phyloP scores from a whole-genome alignment of 1,140 invertebrate genomes.

The Thaumatotibia leucotreta region DNA sequence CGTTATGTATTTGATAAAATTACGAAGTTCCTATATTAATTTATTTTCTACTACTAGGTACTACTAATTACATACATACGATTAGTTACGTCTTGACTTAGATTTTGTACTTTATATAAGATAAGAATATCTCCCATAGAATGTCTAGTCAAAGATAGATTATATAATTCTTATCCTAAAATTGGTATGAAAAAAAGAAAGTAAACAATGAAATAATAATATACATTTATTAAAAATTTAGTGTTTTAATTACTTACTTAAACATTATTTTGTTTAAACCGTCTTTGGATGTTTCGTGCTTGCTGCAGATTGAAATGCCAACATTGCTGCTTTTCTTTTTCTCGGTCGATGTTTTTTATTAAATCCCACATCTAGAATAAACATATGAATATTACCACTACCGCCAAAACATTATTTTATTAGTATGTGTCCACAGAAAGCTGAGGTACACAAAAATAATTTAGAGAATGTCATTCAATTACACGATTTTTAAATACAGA shows the following conservation, averaged over 20 bases:
- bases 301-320: constrained; percentile 22
- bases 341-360: constrained; percentile 66
- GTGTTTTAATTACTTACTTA: background rate
- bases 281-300: constrained; percentile 38
- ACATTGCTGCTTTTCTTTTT: constrained; percentile 51
- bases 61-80: background rate
- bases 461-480: too few species aligned
- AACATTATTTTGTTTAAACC: constrained; percentile 1
- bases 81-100: background rate
- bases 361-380: constrained; percentile 59
- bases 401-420: too few species aligned
- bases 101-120: constrained; percentile 6
- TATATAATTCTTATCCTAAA: constrained; percentile 2
- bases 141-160: constrained; percentile 10
- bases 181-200: background rate
- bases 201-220: constrained; percentile 2
- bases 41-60: constrained; percentile 14
- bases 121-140: constrained; percentile 3
- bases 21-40: constrained; percentile 41
- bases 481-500: too few species aligned
- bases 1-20: constrained; percentile 15
- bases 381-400: too few species aligned
- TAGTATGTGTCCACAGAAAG: too few species aligned
- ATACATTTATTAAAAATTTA: background rate
- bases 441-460: too few species aligned